Evolutionary conservation across 2,113 vertebrate genomes (phyloP).

Genomic region (Vulpes ferrilata): DNA sequence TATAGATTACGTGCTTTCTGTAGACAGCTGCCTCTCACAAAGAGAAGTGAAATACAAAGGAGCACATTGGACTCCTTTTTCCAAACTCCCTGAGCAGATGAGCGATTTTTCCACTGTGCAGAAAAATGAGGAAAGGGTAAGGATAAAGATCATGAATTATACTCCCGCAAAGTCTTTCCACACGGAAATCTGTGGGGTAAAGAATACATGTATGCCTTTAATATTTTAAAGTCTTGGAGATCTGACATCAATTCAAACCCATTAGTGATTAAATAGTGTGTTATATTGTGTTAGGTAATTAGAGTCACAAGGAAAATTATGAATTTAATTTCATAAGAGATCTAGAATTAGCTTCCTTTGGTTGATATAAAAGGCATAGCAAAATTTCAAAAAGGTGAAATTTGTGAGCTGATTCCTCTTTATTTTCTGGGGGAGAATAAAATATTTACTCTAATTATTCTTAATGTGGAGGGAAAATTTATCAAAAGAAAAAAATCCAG

Average conservation of each 20-base stretch:
- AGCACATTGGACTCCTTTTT: not conserved
- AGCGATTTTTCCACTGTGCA: not conserved
- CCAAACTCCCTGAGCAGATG: not conserved
- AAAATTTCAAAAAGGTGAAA: not conserved
- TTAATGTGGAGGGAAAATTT: not conserved
- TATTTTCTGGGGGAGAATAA: not conserved
- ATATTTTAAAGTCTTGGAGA: not conserved
- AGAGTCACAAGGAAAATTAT: not conserved
- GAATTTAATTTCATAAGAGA: conserved; percentile 26
- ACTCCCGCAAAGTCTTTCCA: not conserved
- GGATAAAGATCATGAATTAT: not conserved
- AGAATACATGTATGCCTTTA: not conserved
- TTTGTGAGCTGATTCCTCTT: not conserved
- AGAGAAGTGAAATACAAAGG: not conserved
- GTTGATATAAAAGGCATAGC: not conserved
- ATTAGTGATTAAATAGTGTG: not conserved
- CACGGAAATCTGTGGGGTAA: not conserved
- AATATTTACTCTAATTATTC: conserved; percentile 20
- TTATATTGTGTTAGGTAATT: not conserved
- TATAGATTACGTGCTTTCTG: not conserved
- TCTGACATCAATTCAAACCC: not conserved
- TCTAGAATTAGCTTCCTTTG: not conserved
- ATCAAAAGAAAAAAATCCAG: not conserved
- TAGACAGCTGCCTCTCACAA: not conserved
- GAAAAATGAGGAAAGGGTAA: not conserved